These are phyloP conservation scores for Clamator glandarius DNA, from an alignment of 2,797 vertebrate species.

Conservation along the genomic window DNA sequence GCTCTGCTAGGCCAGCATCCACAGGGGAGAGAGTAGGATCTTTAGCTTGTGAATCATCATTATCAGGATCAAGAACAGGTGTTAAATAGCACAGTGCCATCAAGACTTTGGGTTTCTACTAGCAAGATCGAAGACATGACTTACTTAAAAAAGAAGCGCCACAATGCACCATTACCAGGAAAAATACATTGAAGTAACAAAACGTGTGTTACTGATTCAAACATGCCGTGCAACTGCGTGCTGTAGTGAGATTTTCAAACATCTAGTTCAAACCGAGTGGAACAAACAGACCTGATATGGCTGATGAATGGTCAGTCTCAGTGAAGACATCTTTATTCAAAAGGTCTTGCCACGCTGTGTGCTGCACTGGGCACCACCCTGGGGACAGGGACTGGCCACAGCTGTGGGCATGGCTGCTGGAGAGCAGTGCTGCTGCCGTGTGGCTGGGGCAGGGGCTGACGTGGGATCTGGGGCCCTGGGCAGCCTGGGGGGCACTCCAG, in stretches of 20 bases:
- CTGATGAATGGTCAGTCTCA: background rate
- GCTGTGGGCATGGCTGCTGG: background rate
- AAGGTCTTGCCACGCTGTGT: background rate
- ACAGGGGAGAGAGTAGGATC: background rate
- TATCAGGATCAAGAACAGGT: background rate
- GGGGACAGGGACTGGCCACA: background rate
- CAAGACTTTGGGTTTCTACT: background rate
- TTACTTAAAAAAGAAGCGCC: background rate
- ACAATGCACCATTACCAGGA: background rate
- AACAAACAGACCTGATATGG: background rate
- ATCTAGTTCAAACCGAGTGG: background rate
- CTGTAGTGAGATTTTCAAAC: background rate
- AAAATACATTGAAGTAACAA: background rate
- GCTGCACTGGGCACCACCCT: background rate
- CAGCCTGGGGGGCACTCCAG: background rate
- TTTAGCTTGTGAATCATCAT: background rate
- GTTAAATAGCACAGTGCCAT: background rate
- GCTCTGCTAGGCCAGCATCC: background rate
- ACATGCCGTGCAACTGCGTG: background rate
- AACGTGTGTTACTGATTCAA: background rate
- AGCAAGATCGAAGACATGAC: background rate
- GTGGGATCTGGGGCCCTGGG: too few relatives aligned
- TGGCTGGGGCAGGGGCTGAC: background rate
- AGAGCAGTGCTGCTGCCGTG: background rate
- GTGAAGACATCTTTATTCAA: background rate